Base-by-base conservation (phyloP, 2,888 invertebrate genomes). In the Conomelus anceps region DNA sequence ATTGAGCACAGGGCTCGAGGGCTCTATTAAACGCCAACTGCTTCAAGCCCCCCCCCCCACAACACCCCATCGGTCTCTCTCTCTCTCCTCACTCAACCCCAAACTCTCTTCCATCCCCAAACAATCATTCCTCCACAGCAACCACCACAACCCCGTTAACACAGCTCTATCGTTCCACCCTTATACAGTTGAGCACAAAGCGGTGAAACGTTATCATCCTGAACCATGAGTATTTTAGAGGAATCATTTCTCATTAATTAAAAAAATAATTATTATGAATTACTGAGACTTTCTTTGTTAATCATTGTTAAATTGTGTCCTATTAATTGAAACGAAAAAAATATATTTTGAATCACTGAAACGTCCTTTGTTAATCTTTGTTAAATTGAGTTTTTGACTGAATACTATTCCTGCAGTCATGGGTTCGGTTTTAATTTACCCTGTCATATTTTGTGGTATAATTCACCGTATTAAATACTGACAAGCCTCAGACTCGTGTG, bases 1-100 rank as follows among this genome's bases (percentile, higher is more conserved):
- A 89, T 89, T 89, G 89, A 89, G 63, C n/a, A 63, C 63, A 63
- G n/a, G 63, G 63, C 63, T 63, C 63, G 63, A 63, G 63, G 63
- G 63, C 63, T 63, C 63, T 63, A 63, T 63, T 63, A 63, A 63
- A 63, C 63, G 63, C 63, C 63, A 63, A 41, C 41, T 41, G 41
- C 41, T 41, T 41, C 41, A 41, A 63, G n/a, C 63, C 20, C 20
- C 63, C 63, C 63, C n/a, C 63, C 63, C 3, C 20, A 6, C n/a
- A n/a, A n/a, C 22, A 1, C 23, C 22, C 26, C 17, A 9, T n/a
- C 26, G 13, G 1, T 26, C 29, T 23, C 87, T 20, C 26, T 87
- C 87, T n/a, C 22, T 22, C 22, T n/a, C 22, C 20, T 63, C 63
- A n/a, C 63, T n/a, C 63, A n/a, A 63, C 63, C 63, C 63, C 63